Conservation (phyloP, 1,140 invertebrate genomes). For the Cotesia vestalis region DNA sequence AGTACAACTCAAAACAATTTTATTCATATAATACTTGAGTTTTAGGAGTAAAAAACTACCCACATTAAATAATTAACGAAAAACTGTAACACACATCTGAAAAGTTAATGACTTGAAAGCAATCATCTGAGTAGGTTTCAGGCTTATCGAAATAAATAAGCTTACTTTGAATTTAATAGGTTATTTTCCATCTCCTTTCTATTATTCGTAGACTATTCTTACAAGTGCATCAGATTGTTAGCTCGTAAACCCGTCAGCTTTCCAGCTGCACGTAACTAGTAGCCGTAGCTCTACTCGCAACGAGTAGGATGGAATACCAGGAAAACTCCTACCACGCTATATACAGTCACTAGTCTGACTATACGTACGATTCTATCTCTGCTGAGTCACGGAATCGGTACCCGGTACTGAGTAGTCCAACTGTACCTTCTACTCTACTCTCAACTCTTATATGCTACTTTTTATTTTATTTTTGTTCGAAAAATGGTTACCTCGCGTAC, state of each 20-base stretch:
- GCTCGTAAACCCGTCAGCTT: conserved; percentile 14
- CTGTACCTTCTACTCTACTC: not conserved
- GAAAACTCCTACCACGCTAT: too few species aligned
- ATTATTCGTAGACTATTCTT: not conserved
- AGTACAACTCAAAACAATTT: too few species aligned
- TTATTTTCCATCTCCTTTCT: not conserved
- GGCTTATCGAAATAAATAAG: too few species aligned
- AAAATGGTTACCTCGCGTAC: not conserved
- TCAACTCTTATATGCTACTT: not conserved
- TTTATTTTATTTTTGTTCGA: not conserved
- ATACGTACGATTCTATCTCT: conserved; percentile 7
- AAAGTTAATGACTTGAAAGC: not conserved
- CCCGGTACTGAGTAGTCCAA: too few species aligned
- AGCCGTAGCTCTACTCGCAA: not conserved
- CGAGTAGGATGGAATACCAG: too few species aligned
- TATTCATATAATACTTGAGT: too few species aligned
- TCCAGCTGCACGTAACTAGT: not conserved
- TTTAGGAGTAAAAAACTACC: too few species aligned
- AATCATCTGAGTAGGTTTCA: too few species aligned
- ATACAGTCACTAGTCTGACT: not conserved
- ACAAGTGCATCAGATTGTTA: conserved; percentile 10
- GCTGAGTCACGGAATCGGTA: conserved; percentile 17
- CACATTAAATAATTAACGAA: too few species aligned
- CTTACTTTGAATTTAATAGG: not conserved
- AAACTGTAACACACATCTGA: not conserved